Evolutionary conservation across 2,113 vertebrate species (phyloP), one percentile per base, ranked within the genome.

Genomic region (Rhizomys pruinosus): DNA sequence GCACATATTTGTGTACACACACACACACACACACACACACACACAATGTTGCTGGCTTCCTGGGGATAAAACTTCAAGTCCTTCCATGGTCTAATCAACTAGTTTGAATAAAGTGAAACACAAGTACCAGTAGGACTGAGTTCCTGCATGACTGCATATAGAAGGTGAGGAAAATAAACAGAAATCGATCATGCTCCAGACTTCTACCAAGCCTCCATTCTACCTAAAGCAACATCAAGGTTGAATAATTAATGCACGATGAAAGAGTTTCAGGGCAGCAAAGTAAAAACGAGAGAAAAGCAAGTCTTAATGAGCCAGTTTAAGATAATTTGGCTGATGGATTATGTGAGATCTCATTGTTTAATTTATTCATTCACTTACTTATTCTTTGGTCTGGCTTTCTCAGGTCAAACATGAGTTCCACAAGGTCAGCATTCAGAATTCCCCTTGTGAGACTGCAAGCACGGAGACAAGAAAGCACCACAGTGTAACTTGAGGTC

Each of bases 201-300:
- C 66, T 73, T 61, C 37, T 44, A 32, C 72, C 63, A 77, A 73
- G 20, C 76, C 17, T 90, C 27, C 16, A 19, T 19, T 84, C 66
- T 32, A 87, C 52, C 72, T 34, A 79, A 84, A 82, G 44, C 32
- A 74, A 77, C 1, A 20, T 10, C 52, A 44, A 92, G 37, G 27
- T 12, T 59, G 52, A 73, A 55, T 82, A 77, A 91, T 89, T 79
- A 95, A 92, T 57, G 89, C 84, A 73, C 87, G 57, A 87, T 64
- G 76, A n/a, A 85, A 85, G 29, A 16, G 8, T 42, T 66, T 47
- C 11, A 15, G 81, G 19, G 57, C 3, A 84, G 71, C 52, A 11
- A 29, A 63, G 4, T 23, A 72, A 77, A 87, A 95, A 78, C 34
- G 52, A 74, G 3, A 87, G 78, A 39, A 34, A 64, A 74, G 44